phyloP scores from a whole-genome alignment of 64 coral and sea anemone species.

The Montipora foliosa region DNA sequence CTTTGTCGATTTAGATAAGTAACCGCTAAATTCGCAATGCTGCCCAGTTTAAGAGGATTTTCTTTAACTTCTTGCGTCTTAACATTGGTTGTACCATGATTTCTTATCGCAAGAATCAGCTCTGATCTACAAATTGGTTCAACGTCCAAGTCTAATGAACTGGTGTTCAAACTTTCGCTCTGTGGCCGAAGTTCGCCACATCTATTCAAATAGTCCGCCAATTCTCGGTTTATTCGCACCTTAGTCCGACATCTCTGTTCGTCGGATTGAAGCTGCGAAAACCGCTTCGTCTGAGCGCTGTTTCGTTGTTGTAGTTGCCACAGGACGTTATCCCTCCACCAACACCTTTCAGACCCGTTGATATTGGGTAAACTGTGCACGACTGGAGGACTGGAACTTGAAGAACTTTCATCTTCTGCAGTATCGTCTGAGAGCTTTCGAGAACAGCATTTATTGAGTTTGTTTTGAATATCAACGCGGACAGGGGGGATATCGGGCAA shows the following conservation, averaged over 20 bases:
- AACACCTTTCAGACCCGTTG: not conserved
- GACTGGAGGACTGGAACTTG: not conserved
- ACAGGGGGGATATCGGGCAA: not conserved
- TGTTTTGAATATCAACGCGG: not conserved
- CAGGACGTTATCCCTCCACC: constrained; percentile 88
- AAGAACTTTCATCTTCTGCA: not conserved
- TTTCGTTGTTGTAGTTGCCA: constrained; percentile 86
- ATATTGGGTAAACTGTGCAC: not conserved
- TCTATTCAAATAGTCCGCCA: constrained; percentile 89
- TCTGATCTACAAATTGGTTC: constrained; percentile 55
- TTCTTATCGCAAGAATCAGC: constrained; percentile 74
- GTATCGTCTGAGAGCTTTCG: not conserved
- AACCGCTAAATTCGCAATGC: constrained; percentile 73
- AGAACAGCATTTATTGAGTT: not conserved
- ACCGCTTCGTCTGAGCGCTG: constrained; percentile 63
- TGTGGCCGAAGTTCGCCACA: constrained; percentile 53
- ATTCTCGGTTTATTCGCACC: constrained; percentile 76
- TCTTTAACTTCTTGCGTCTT: not conserved
- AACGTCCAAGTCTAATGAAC: constrained; percentile 24
- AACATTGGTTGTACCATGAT: constrained; percentile 28
- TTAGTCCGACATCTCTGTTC: constrained; percentile 46
- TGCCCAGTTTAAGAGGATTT: constrained; percentile 26
- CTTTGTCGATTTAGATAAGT: constrained; percentile 54
- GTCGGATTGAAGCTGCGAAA: constrained; percentile 67
- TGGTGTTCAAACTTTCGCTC: not conserved